These are phyloP conservation scores for Camponotus pennsylvanicus DNA, from an alignment of 1,140 invertebrate genomes.

Conservation along the genomic window DNA sequence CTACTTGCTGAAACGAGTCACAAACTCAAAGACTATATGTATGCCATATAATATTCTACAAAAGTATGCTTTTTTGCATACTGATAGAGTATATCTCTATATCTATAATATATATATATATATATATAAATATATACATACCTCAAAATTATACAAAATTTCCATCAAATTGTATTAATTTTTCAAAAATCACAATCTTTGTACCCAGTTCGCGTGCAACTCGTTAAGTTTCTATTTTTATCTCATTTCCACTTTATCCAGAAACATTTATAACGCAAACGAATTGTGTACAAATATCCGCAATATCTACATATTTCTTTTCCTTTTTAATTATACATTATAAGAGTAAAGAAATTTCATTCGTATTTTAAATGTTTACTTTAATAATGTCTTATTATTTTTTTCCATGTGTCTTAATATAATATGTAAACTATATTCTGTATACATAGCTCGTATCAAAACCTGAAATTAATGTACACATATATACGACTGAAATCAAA, in stretches of 20 bases:
- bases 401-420: conserved; percentile 15
- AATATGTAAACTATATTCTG: conserved; percentile 14
- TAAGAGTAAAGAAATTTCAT: conserved; percentile 62
- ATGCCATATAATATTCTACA: conserved; percentile 54
- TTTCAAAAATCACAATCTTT: conserved; percentile 69
- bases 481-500: conserved; percentile 58
- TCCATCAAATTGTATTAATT: conserved; percentile 49
- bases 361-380: conserved; percentile 20
- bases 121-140: conserved; percentile 55
- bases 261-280: conserved; percentile 27
- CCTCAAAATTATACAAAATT: conserved; percentile 70
- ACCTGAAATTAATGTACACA: conserved; percentile 19
- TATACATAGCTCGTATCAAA: conserved; percentile 56
- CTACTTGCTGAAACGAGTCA: conserved; percentile 15
- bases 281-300: conserved; percentile 62
- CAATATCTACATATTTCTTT: conserved; percentile 46
- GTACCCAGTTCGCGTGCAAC: conserved; percentile 57
- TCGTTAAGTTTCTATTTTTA: conserved; percentile 21
- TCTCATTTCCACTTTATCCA: neutral
- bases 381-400: conserved; percentile 18
- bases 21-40: conserved; percentile 48
- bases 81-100: neutral
- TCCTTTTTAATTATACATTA: conserved; percentile 46
- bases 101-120: neutral
- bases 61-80: conserved; percentile 66